A percentile compares a stretch with the other conserved stretches of the same genome.
These are phyloP conservation scores for Drosophila ercepeae DNA, from an alignment of 1,140 invertebrate species.

Conservation along the genomic window DNA sequence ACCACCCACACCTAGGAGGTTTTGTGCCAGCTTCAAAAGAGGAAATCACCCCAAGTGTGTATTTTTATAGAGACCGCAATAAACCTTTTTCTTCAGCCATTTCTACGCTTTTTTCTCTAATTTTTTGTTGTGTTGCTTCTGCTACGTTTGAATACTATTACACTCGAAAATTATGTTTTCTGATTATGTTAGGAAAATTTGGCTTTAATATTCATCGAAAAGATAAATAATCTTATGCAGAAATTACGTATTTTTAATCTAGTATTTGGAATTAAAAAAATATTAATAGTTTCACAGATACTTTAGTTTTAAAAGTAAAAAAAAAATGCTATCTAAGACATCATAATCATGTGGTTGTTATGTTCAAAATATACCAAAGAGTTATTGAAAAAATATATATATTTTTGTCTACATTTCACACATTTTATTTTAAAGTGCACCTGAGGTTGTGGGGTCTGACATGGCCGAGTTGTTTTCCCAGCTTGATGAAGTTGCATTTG, in stretches of 20 bases:
- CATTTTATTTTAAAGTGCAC: slow-evolving; percentile 14
- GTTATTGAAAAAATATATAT: too few species aligned
- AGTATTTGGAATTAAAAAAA: too few species aligned
- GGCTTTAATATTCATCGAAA: too few species aligned
- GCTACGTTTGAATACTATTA: slow-evolving; percentile 9
- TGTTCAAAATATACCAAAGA: background rate
- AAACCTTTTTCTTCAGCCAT: slow-evolving; percentile 75
- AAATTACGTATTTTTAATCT: too few species aligned
- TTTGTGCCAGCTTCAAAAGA: slow-evolving; percentile 71
- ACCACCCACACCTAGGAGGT: slow-evolving; percentile 61
- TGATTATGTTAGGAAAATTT: too few species aligned
- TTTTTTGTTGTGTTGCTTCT: slow-evolving; percentile 25
- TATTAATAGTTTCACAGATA: too few species aligned
- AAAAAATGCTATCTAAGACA: too few species aligned
- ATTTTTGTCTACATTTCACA: background rate
- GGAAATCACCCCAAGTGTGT: slow-evolving; percentile 81
- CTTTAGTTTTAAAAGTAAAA: too few species aligned
- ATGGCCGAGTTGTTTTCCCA: slow-evolving; percentile 10
- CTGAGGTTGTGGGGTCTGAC: slow-evolving; percentile 1
- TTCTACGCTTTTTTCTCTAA: slow-evolving; percentile 33
- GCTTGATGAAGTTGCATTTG: slow-evolving; percentile 74
- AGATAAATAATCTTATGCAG: too few species aligned
- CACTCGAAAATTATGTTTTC: slow-evolving; percentile 14
- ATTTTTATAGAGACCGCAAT: slow-evolving; percentile 82
- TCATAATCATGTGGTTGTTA: too few species aligned